Evolutionary conservation across 2,797 vertebrate genomes (phyloP), one percentile per base, ranked within the genome.

Genomic region (Amphiprion clarkii): DNA sequence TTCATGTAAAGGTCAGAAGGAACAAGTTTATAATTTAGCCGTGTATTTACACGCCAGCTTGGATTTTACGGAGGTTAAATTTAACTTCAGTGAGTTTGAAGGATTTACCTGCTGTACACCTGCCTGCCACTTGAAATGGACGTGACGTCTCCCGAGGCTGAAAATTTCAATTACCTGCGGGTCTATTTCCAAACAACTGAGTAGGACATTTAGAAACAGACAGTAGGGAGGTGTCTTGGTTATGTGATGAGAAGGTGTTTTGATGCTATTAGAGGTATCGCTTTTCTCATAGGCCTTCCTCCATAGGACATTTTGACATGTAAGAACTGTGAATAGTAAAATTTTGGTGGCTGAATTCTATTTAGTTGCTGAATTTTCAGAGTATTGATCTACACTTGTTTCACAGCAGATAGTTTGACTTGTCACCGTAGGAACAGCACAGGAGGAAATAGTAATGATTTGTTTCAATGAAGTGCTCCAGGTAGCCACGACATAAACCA

Each of bases 1-100:
- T 65, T 79, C 49, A 21, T 70, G 33, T 78, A 70, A 83, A 81
- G 80, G 82, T 79, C 73, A 75, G 54, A 73, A 59, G 61, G 25
- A 73, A 66, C 52, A 57, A 48, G 55, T 66, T 68, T 66, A 71
- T 74, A 19, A 63, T 84, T 69, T 55, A 53, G 13, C 3, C 9
- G 6, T 7, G 31, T 33, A 33, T 8, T 42, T 42, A 19, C 6
- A 17, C 46, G 7, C 46, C 46, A 48, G n/a, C 2, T 48, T 48
- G 46, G 46, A 19, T 48, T 48, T 48, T 48, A 9, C 6, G 46
- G 7, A n/a, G 17, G 5, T n/a, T 9, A 49, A 1, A 17, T 2
- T 42, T 9, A 10, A 49, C 48, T 19, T 21, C 1, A 44, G 9
- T 17, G 42, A 42, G 40, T 44, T 44, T 44, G 0, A 46, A 46